Evolutionary conservation across 2,113 vertebrate species (phyloP), one percentile per base, ranked within the genome.

Genomic region (Cheilinus undulatus): DNA sequence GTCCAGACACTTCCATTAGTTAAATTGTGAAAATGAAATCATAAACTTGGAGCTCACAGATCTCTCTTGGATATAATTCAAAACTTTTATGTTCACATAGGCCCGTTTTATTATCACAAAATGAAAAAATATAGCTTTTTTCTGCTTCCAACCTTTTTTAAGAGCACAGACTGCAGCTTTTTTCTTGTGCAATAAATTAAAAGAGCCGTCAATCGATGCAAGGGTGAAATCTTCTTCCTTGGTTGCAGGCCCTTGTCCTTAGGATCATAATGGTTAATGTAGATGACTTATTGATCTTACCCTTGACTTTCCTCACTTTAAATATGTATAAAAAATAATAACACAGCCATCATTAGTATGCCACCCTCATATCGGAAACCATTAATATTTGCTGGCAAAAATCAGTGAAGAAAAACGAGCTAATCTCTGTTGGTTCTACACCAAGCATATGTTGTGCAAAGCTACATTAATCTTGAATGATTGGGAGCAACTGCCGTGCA

Each of bases 391-490:
- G 49, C 69, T 70, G 65, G 73, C 73, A 82, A 83, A 78, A 86
- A 78, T 67, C 76, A 70, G 63, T 74, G 52, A 70, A 72, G 78
- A 74, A 83, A 83, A 86, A 86, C 76, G 22, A 62, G 80, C 70
- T 92, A 80, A 87, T 90, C 71, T 88, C 78, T 75, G 76, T 70
- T 68, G 80, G 71, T 81, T 86, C 79, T 78, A 80, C 69, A 53
- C 15, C 58, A 78, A 88, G 76, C 92, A 92, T 90, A 88, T 91
- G 90, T 83, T 83, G 80, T 79, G 86, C 78, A 65, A 88, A 84
- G 86, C 80, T 65, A 86, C 89, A 92, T 93, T 88, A 92, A 82
- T 90, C 91, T 81, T 84, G 75, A 91, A 79, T 86, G 92, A 92
- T 90, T 91, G 85, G 86, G 75, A 84, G 87, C 90, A 84, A 59